phyloP scores from a whole-genome alignment of 1,140 invertebrate species.

The Cotesia vestalis region DNA sequence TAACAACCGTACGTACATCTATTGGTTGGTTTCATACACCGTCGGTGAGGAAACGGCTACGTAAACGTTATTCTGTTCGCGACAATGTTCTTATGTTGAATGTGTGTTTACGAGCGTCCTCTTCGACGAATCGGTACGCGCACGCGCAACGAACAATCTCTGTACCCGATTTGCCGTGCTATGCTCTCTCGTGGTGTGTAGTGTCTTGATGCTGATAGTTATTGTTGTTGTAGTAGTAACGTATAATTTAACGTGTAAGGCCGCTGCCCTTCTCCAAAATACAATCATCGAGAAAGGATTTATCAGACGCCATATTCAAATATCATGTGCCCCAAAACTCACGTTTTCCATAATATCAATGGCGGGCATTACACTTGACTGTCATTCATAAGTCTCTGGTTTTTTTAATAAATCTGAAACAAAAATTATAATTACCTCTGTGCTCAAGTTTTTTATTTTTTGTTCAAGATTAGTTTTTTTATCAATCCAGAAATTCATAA shows the following conservation, averaged over 20 bases:
- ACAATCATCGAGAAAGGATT: conserved; percentile 4
- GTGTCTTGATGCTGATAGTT: not conserved
- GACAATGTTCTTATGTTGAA: conserved; percentile 12
- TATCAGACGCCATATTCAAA: conserved; percentile 15
- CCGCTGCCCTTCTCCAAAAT: not conserved
- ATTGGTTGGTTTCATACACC: too few species aligned
- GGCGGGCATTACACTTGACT: too few species aligned
- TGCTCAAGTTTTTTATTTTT: too few species aligned
- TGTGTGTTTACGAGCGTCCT: conserved; percentile 36
- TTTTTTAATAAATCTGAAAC: too few species aligned
- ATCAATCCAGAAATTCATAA: too few species aligned
- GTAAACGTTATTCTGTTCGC: conserved; percentile 14
- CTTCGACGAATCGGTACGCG: conserved; percentile 28
- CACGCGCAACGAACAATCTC: conserved; percentile 15
- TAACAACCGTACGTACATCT: too few species aligned
- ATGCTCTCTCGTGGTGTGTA: too few species aligned
- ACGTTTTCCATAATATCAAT: not conserved
- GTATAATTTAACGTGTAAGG: conserved; percentile 17
- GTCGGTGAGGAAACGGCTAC: too few species aligned
- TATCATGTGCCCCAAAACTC: not conserved
- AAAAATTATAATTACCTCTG: too few species aligned
- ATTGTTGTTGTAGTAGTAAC: conserved; percentile 1
- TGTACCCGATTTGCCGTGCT: too few species aligned
- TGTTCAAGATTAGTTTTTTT: too few species aligned
- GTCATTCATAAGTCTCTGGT: too few species aligned